Evolutionary conservation across 92 coral and sea anemone species (phyloP).

Genomic region (Actinostola sp.): DNA sequence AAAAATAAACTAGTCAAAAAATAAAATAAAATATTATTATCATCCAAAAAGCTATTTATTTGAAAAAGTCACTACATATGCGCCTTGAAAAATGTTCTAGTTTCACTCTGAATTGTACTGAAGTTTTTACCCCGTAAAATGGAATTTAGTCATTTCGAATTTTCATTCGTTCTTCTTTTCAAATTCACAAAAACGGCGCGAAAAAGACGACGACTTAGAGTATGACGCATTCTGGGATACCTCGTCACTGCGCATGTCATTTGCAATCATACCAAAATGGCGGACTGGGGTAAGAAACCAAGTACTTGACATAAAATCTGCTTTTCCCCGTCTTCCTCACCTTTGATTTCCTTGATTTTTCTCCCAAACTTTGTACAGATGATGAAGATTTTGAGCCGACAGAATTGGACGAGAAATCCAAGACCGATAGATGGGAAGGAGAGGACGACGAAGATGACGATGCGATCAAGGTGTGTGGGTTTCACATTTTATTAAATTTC

Average conservation of each 20-base stretch:
- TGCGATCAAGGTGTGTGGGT: slow-evolving; percentile 69
- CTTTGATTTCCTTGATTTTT: slow-evolving; percentile 25
- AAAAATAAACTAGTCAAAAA: too few relatives aligned
- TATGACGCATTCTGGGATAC: slow-evolving; percentile 23
- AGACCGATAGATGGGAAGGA: slow-evolving; percentile 95
- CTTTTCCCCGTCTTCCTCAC: background rate
- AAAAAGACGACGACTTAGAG: background rate
- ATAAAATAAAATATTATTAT: too few relatives aligned
- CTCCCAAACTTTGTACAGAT: slow-evolving; percentile 50
- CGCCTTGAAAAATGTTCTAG: too few relatives aligned
- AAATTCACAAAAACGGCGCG: slow-evolving; percentile 16
- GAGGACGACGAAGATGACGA: slow-evolving; percentile 99
- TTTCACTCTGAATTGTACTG: too few relatives aligned
- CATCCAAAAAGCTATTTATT: too few relatives aligned
- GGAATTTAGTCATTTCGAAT: too few relatives aligned
- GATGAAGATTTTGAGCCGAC: slow-evolving; percentile 91
- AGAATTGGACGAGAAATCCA: slow-evolving; percentile 52
- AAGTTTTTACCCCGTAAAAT: too few relatives aligned
- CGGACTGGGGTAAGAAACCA: slow-evolving; percentile 86
- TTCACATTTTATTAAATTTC: background rate
- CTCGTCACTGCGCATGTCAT: slow-evolving; percentile 31
- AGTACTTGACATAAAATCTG: background rate
- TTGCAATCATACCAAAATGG: slow-evolving; percentile 70
- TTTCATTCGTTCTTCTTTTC: too few relatives aligned
- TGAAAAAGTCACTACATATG: too few relatives aligned